Conservation (phyloP, 1,140 invertebrate species). For the Agrypnia vestita region DNA sequence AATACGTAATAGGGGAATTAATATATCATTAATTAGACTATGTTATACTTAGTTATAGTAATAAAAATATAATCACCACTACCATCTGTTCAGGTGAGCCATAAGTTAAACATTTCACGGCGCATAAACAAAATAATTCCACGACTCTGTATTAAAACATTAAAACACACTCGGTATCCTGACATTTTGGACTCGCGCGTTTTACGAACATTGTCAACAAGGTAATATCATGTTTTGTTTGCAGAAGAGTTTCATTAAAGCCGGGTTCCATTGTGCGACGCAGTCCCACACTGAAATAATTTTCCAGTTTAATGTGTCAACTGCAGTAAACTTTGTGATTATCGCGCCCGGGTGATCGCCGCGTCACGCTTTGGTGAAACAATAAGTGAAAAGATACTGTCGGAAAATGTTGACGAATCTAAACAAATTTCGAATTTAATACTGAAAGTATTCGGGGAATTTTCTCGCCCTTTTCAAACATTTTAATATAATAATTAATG, state of each 20-base stretch:
- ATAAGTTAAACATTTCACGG: not conserved
- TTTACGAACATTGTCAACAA: conserved; percentile 30
- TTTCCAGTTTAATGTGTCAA: conserved; percentile 11
- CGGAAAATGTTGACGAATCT: too few relatives aligned
- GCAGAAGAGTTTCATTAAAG: conserved; percentile 34
- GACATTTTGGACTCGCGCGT: conserved; percentile 8
- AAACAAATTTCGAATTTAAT: too few relatives aligned
- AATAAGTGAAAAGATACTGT: too few relatives aligned
- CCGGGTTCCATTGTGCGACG: conserved; percentile 2
- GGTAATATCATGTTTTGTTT: conserved; percentile 35
- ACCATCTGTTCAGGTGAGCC: not conserved
- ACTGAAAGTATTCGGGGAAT: too few relatives aligned
- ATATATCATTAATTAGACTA: too few relatives aligned
- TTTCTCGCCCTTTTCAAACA: too few relatives aligned
- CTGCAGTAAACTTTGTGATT: conserved; percentile 16
- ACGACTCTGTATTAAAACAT: conserved; percentile 29
- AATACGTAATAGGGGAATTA: too few relatives aligned
- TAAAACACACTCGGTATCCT: conserved; percentile 2
- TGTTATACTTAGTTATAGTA: too few relatives aligned
- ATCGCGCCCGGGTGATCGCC: conserved; percentile 2
- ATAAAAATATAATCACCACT: not conserved
- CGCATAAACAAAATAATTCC: not conserved
- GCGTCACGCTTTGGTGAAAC: too few relatives aligned
- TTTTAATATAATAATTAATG: too few relatives aligned
- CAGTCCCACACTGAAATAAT: conserved; percentile 21